These are phyloP conservation scores for Brachionus plicatilis DNA, from an alignment of 1,140 invertebrate genomes.

Conservation along the genomic window DNA sequence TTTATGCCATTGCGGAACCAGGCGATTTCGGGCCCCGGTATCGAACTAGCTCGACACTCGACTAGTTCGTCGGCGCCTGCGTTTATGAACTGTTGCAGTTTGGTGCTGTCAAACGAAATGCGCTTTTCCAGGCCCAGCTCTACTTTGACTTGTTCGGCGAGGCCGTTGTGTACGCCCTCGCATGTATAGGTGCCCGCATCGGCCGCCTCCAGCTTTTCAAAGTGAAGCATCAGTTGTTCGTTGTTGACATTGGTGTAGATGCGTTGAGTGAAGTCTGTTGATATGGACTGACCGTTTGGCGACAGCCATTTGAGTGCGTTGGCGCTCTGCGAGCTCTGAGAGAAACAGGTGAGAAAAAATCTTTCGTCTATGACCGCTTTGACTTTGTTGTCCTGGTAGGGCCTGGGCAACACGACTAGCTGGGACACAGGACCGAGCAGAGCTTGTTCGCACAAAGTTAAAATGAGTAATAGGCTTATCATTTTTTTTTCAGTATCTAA, in stretches of 20 bases:
- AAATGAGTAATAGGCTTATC: constrained; percentile 10
- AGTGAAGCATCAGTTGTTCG: background rate
- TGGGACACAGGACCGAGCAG: background rate
- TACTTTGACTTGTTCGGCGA: background rate
- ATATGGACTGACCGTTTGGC: background rate
- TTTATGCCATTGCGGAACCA: constrained; percentile 19
- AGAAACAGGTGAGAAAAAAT: background rate
- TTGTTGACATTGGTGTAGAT: background rate
- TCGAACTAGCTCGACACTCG: background rate
- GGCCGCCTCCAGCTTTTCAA: background rate
- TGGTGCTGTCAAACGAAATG: background rate
- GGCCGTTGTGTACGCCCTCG: background rate
- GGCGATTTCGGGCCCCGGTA: constrained; percentile 31
- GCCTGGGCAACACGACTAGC: background rate
- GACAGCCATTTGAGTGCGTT: background rate
- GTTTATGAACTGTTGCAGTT: background rate
- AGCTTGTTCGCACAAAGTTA: background rate
- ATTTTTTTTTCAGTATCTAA: background rate
- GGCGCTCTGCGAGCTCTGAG: background rate
- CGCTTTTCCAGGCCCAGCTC: background rate
- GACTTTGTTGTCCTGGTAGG: background rate
- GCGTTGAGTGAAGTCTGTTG: background rate
- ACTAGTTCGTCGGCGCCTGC: background rate
- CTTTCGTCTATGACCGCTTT: background rate
- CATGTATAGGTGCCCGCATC: background rate